A percentile compares a stretch with the other conserved stretches of the same genome.
Conservation (phyloP, 2,888 invertebrate species). For the Emmelina monodactyla region DNA sequence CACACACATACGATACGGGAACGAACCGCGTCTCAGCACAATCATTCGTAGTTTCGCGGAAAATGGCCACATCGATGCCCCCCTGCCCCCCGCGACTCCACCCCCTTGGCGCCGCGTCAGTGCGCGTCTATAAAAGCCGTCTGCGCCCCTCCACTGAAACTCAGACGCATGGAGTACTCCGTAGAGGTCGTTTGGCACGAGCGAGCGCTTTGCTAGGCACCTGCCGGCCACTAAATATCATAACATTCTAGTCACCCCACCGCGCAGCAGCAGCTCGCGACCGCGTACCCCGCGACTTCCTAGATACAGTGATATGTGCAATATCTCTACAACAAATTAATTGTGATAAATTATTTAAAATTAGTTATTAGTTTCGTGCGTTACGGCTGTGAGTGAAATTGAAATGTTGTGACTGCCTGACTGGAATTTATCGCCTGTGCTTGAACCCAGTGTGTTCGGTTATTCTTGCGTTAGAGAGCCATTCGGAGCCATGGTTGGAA, state of each 20-base stretch:
- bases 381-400: conserved; percentile 62
- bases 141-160: conserved; percentile 58
- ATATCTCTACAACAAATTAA: conserved; percentile 57
- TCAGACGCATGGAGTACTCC: conserved; percentile 69
- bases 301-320: conserved; percentile 66
- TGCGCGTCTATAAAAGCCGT: conserved; percentile 52
- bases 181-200: conserved; percentile 69
- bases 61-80: conserved; percentile 48
- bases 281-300: conserved; percentile 62
- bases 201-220: conserved; percentile 69
- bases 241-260: conserved; percentile 62
- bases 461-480: conserved; percentile 53
- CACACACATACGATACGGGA: conserved; percentile 18
- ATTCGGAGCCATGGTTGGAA: conserved; percentile 78
- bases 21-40: conserved; percentile 19
- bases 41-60: conserved; percentile 55
- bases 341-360: conserved; percentile 64
- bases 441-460: conserved; percentile 55
- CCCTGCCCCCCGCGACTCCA: conserved; percentile 18
- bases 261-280: conserved; percentile 59
- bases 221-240: conserved; percentile 63
- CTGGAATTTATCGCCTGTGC: conserved; percentile 60
- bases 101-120: conserved; percentile 43
- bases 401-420: conserved; percentile 62
- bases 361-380: conserved; percentile 56